Percentiles rank a stretch among this genome's conserved stretches.
phyloP scores from a whole-genome alignment of 2,797 vertebrate genomes.

The Mus spretus region DNA sequence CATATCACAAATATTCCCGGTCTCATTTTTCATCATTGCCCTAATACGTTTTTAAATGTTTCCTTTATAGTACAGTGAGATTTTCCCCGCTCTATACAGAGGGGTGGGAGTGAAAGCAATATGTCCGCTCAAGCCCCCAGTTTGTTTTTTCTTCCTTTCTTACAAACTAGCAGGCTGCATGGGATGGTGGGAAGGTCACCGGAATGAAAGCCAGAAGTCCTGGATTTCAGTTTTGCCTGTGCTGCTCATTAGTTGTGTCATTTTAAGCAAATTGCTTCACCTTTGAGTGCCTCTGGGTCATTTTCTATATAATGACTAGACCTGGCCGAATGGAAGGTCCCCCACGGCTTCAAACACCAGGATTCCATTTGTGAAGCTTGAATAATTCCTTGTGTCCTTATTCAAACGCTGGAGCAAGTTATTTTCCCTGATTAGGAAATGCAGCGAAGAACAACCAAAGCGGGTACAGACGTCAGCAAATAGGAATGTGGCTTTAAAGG shows the following conservation, averaged over 20 bases:
- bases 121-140: constrained; percentile 17
- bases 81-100: constrained; percentile 67
- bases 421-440: constrained; percentile 63
- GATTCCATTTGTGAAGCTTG: constrained; percentile 25
- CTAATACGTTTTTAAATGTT: constrained; percentile 75
- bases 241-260: constrained; percentile 58
- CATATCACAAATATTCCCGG: constrained; percentile 67
- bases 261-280: constrained; percentile 65
- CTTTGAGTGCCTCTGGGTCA: constrained; percentile 12
- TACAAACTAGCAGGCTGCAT: neutral
- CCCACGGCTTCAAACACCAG: neutral
- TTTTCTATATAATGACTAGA: constrained; percentile 30
- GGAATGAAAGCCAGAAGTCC: constrained; percentile 24
- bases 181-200: neutral
- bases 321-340: neutral
- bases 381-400: constrained; percentile 57
- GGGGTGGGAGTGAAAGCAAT: constrained; percentile 68
- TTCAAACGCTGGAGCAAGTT: constrained; percentile 47
- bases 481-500: constrained; percentile 57
- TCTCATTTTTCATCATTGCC: constrained; percentile 2
- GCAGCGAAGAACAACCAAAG: constrained; percentile 32
- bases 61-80: constrained; percentile 66
- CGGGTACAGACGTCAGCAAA: neutral
- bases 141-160: neutral
- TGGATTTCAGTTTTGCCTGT: constrained; percentile 25